Evolutionary conservation across 2,797 vertebrate species (phyloP), one percentile per base, ranked within the genome.

Genomic region (Notoglanidium macrostoma): DNA sequence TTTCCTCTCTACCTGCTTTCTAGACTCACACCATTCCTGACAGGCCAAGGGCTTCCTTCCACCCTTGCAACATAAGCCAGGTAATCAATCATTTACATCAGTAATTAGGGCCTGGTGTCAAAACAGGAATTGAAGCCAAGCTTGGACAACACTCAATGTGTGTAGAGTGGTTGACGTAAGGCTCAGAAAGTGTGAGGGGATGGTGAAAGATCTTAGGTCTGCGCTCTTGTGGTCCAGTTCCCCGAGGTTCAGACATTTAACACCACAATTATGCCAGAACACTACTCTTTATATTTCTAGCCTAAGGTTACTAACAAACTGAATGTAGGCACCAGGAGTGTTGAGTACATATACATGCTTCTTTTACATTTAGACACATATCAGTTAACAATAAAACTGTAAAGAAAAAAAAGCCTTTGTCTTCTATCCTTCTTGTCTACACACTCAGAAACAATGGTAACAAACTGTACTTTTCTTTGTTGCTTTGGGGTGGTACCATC

Each of bases 31-130:
- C 91, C 85, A 91, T 93, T 81, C 88, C 88, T 92, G 92, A 93
- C 92, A 92, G 88, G 90, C 79, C 72, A 68, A 85, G 87, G 90
- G 91, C 93, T 91, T 93, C 70, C 84, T 90, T 67, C 87, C 87
- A 83, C 77, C 91, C 87, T 87, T 85, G 85, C 87, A 89, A 89
- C 90, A 88, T 90, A 93, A 94, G 93, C 91, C 90, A 91, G 92
- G 94, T 95, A 91, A 96, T 96, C 95, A 96, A 96, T 96, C 95
- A 96, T 95, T 96, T 95, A 95, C 94, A 94, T 93, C 93, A 94
- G 94, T 95, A 96, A 96, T 96, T 95, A 96, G 94, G 94, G 93
- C 79, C 91, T 88, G 91, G 94, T 96, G 96, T 96, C 96, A 96
- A 95, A 96, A 95, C 94, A 95, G 94, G 95, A 96, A 96, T 94